Evolutionary conservation across 2,113 vertebrate genomes (phyloP), one percentile per base, ranked within the genome.

Genomic region (Myodes glareolus): DNA sequence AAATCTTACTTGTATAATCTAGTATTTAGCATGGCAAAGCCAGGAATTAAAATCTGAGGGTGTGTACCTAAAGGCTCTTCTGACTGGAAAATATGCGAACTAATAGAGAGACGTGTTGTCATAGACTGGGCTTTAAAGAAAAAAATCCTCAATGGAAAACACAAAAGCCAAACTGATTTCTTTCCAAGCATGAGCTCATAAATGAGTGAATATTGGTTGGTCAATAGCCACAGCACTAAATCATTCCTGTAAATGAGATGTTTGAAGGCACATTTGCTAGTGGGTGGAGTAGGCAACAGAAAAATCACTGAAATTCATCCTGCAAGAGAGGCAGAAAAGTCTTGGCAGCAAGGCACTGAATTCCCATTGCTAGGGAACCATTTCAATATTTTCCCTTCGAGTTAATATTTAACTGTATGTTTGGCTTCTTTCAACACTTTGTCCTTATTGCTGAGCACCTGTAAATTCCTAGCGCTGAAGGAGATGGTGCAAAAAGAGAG

Each of bases 171-270:
- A 94, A 70, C 50, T 94, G 97, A 0, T 72, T 86, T 25, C 29
- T 42, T 97, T 97, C 55, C 82, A 93, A 77, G 90, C 52, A 76
- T 94, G 27, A 90, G 90, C 95, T 98, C 96, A 12, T 85, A 80
- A 91, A 58, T 90, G 98, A 95, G 82, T 78, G 95, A 91, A 70
- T 45, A 88, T 25, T 97, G 88, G 29, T 47, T 98, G 82, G 92
- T 94, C 84, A 84, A 65, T 47, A 68, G 86, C 93, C 77, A 86
- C 63, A 55, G 75, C 70, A 80, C 95, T 92, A 52, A 96, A 97
- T 88, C 92, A 89, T 90, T 94, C 85, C 61, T 94, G 96, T 47
- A 93, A 97, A 94, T 39, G 31, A 29, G 73, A 68, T 58, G 29
- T 94, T 96, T 94, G 92, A 88, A 96, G 92, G 42, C 85, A n/a